Base-by-base conservation (phyloP, 2,888 invertebrate genomes). In the Apodemia duryi region DNA sequence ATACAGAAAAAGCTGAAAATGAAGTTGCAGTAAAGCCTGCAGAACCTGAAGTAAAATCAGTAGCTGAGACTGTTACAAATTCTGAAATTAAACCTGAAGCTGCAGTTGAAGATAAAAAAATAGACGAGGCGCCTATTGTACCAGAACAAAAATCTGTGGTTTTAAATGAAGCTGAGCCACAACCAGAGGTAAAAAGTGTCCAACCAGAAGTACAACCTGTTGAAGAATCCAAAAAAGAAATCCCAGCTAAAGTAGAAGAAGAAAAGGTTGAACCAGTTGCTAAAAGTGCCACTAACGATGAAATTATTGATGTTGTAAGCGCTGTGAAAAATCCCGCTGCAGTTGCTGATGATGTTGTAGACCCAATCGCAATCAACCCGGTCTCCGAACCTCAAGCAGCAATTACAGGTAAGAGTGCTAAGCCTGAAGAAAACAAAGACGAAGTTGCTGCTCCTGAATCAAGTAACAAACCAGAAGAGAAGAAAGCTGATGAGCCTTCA, bases 261-360 rank as follows among this genome's bases (percentile, higher is more conserved):
- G 77, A 84, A 21, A 77, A 77, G 46, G 78, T 78, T 67, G 77
- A 77, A 62, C 71, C 75, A 32, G 69, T 74, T 49, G 75, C 80
- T 35, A 88, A 88, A 69, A 76, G 84, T 63, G 77, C 73, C 65
- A 70, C 74, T 65, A 75, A 77, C 62, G 80, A 80, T 32, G 82
- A 80, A 68, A 66, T 75, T 7, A 83, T 85, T 62, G 87, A 88
- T 71, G 79, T 87, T 32, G 81, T 85, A 1, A 82, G 76, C 64
- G 84, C 85, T 46, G 74, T 82, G 13, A 85, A 86, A 67, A 74
- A 74, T 68, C 74, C 81, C 32, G 84, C 84, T 64, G 81, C 84
- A 49, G 70, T 88, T 10, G 88, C 88, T 72, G 85, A 91, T 74
- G 84, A 90, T 68, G 75, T 80, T 7, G 71, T 82, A n/a, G 81